phyloP scores from a whole-genome alignment of 2,888 invertebrate genomes.

The Pyrrhia umbra region DNA sequence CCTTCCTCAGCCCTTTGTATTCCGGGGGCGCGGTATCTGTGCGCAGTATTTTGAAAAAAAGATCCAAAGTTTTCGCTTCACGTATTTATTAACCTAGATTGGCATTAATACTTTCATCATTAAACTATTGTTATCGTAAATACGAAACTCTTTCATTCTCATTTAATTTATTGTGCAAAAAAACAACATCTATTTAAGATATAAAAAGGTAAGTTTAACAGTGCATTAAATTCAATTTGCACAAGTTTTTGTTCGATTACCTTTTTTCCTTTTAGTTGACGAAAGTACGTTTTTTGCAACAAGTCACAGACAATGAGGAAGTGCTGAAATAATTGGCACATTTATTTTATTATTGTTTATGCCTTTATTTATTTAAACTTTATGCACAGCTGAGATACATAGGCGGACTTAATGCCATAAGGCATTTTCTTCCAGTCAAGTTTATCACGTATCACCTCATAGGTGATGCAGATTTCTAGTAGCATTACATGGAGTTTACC shows the following conservation, averaged over 20 bases:
- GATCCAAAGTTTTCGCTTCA: too few species aligned
- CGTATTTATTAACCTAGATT: too few species aligned
- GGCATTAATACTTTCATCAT: not conserved
- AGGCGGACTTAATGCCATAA: too few species aligned
- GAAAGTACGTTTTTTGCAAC: constrained; percentile 29
- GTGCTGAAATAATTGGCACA: not conserved
- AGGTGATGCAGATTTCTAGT: not conserved
- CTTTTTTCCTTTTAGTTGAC: constrained; percentile 17
- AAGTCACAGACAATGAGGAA: constrained; percentile 20
- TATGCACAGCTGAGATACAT: too few species aligned
- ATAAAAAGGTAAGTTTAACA: constrained; percentile 27
- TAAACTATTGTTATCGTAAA: not conserved
- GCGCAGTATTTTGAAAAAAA: too few species aligned
- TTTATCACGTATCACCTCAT: too few species aligned
- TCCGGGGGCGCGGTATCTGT: too few species aligned
- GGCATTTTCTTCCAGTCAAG: too few species aligned
- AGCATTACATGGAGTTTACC: too few species aligned
- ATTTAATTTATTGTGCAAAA: not conserved
- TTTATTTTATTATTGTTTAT: constrained; percentile 10
- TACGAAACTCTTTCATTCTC: not conserved
- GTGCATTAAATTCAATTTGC: constrained; percentile 21
- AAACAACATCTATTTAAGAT: not conserved
- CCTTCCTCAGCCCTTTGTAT: too few species aligned
- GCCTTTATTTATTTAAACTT: constrained; percentile 2
- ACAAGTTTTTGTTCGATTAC: constrained; percentile 33